These are phyloP conservation scores for Fundulus diaphanus DNA, from an alignment of 2,797 vertebrate species.

Conservation along the genomic window DNA sequence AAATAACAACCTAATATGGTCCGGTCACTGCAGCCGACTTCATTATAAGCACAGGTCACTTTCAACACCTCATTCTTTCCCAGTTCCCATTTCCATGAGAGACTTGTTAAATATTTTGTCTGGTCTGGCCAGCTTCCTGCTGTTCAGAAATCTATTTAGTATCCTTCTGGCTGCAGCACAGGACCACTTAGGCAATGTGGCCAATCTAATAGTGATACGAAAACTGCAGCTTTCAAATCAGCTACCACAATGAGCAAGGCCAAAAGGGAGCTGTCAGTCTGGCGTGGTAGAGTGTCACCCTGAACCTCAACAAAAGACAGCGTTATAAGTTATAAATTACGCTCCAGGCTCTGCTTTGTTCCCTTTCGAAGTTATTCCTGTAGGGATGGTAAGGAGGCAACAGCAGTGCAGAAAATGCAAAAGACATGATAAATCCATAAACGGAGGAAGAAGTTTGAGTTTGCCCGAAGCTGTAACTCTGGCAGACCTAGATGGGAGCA, in stretches of 20 bases:
- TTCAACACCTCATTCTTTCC: conserved; percentile 60
- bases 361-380: conserved; percentile 10
- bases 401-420: conserved; percentile 46
- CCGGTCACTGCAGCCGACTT: conserved; percentile 30
- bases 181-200: conserved; percentile 28
- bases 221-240: conserved; percentile 56
- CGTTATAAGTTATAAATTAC: conserved; percentile 51
- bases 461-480: conserved; percentile 62
- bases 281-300: conserved; percentile 37
- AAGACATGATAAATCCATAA: conserved; percentile 55
- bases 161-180: conserved; percentile 47
- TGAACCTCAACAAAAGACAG: conserved; percentile 60
- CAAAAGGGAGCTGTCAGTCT: conserved; percentile 25
- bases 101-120: conserved; percentile 48
- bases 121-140: conserved; percentile 52
- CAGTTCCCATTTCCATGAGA: conserved; percentile 14
- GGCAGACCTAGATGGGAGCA: conserved; percentile 66
- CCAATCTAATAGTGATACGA: conserved; percentile 35
- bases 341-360: conserved; percentile 31
- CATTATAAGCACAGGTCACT: conserved; percentile 49
- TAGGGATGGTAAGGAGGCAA: conserved; percentile 31
- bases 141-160: conserved; percentile 38
- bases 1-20: conserved; percentile 45
- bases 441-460: conserved; percentile 57
- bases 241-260: conserved; percentile 26